phyloP scores from a whole-genome alignment of 1,140 invertebrate genomes.

The Drosophila miranda region DNA sequence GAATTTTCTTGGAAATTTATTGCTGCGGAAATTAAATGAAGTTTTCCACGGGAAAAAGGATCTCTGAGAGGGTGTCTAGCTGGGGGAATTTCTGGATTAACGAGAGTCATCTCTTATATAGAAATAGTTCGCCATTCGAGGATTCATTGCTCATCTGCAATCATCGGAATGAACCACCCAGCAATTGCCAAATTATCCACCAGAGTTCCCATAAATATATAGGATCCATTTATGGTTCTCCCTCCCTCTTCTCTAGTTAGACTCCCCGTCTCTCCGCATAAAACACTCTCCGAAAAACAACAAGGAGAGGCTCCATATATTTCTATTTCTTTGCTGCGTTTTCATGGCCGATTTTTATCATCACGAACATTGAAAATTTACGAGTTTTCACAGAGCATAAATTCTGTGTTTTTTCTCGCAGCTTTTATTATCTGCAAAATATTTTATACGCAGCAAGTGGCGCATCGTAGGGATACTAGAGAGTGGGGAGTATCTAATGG shows the following conservation, averaged over 20 bases:
- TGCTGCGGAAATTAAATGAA: constrained; percentile 28
- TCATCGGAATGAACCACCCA: constrained; percentile 9
- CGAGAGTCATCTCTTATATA: neutral
- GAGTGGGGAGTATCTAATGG: constrained; percentile 32
- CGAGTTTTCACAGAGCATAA: constrained; percentile 58
- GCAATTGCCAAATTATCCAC: constrained; percentile 32
- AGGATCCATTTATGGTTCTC: constrained; percentile 27
- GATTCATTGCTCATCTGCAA: neutral
- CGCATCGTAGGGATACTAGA: constrained; percentile 22
- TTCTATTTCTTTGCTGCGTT: constrained; percentile 45
- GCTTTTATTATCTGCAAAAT: constrained; percentile 72
- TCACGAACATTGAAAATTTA: constrained; percentile 61
- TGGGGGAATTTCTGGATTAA: neutral
- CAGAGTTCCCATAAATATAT: constrained; percentile 29
- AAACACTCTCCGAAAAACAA: constrained; percentile 29
- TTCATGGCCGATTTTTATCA: constrained; percentile 62
- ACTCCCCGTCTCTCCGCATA: constrained; percentile 3
- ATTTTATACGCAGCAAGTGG: constrained; percentile 39
- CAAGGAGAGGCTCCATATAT: constrained; percentile 10
- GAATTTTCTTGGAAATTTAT: constrained; percentile 35
- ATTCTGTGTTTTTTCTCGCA: constrained; percentile 43
- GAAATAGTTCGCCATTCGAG: neutral
- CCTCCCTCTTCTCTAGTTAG: neutral
- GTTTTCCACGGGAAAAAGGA: neutral
- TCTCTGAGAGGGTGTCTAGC: neutral